Evolutionary conservation across 2,113 vertebrate genomes (phyloP).

Genomic region (Vanacampus margaritifer): DNA sequence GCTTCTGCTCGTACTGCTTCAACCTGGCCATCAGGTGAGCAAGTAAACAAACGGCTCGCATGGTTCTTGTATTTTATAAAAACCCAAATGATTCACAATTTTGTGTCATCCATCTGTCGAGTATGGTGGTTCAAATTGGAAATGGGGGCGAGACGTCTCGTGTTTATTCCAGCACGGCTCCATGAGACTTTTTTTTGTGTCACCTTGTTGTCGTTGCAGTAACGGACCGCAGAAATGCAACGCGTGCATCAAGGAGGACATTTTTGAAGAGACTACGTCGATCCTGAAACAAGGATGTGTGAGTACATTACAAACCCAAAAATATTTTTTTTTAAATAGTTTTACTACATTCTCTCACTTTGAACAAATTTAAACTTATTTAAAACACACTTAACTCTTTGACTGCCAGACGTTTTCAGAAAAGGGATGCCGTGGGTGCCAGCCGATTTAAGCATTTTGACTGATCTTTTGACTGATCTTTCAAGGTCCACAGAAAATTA

Average conservation of each 20-base stretch:
- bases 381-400: too few species aligned
- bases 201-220: constrained; percentile 70
- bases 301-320: constrained; percentile 50
- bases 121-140: too few species aligned
- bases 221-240: constrained; percentile 90
- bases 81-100: background rate
- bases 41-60: background rate
- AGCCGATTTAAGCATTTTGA: too few species aligned
- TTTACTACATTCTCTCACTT: too few species aligned
- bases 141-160: background rate
- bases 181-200: background rate
- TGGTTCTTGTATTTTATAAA: background rate
- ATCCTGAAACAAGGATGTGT: constrained; percentile 86
- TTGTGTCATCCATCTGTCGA: background rate
- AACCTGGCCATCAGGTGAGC: constrained; percentile 71
- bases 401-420: too few species aligned
- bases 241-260: constrained; percentile 90
- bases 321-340: too few species aligned
- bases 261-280: constrained; percentile 88
- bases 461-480: too few species aligned
- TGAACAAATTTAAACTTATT: too few species aligned
- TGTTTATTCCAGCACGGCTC: background rate
- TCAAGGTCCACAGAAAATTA: too few species aligned
- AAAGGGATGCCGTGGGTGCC: too few species aligned
- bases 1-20: constrained; percentile 92